A percentile compares a stretch with the other conserved stretches of the same genome.
phyloP scores from a whole-genome alignment of 2,113 vertebrate genomes.

The Megaceryle torquata region DNA sequence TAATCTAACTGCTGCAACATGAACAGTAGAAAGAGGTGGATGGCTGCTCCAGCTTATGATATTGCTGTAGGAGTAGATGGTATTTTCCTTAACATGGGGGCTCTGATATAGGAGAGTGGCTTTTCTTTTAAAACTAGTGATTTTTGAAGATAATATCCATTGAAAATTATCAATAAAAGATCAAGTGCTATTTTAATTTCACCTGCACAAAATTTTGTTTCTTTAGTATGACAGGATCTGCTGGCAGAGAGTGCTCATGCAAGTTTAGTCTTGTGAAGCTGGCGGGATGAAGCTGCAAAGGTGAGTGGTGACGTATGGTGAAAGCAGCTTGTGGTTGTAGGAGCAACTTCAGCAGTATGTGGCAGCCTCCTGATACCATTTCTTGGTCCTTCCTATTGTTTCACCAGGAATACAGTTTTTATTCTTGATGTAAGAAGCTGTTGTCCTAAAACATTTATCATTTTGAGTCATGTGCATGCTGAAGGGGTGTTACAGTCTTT shows the following conservation, averaged over 20 bases:
- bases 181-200: neutral
- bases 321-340: neutral
- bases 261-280: neutral
- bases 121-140: neutral
- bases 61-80: neutral
- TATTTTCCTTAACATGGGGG: neutral
- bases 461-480: neutral
- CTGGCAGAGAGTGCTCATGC: neutral
- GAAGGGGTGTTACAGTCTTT: neutral
- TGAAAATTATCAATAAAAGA: neutral
- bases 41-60: neutral
- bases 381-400: neutral
- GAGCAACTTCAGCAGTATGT: neutral
- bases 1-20: neutral
- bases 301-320: neutral
- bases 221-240: neutral
- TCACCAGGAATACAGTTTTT: neutral
- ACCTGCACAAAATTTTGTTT: neutral
- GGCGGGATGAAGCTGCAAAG: neutral
- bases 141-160: neutral
- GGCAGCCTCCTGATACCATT: neutral
- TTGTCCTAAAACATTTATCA: neutral
- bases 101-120: neutral
- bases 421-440: neutral
- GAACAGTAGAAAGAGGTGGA: neutral